A percentile compares a stretch with the other conserved stretches of the same genome.
Conservation (phyloP, 2,113 vertebrate species). For the Delphinapterus leucas region DNA sequence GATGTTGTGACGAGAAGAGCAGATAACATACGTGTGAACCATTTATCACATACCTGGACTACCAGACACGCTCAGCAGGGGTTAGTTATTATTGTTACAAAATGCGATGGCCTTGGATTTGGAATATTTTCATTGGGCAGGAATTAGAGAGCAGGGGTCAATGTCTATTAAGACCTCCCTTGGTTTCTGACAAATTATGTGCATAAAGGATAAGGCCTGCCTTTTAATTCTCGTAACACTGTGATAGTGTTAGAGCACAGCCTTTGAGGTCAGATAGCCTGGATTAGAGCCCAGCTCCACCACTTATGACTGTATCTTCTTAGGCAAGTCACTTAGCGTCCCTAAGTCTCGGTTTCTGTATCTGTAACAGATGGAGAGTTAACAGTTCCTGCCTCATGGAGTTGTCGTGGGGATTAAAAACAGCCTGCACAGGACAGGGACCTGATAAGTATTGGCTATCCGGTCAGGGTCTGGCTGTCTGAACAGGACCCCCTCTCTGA, state of each 20-base stretch:
- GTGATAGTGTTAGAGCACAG: background rate
- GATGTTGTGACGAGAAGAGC: background rate
- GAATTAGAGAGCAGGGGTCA: background rate
- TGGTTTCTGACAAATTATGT: background rate
- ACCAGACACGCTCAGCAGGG: accelerated
- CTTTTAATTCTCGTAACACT: background rate
- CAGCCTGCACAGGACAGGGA: background rate
- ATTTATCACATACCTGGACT: background rate
- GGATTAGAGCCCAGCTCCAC: background rate
- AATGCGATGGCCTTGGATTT: background rate
- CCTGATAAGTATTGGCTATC: background rate
- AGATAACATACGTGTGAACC: accelerated
- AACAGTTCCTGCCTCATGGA: background rate
- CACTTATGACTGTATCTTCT: background rate
- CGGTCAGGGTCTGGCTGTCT: background rate
- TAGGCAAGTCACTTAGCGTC: background rate
- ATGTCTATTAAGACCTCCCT: background rate
- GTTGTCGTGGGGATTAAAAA: background rate
- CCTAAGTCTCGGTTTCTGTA: background rate
- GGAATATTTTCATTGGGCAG: background rate
- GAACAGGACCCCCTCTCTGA: background rate
- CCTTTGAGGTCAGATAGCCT: background rate
- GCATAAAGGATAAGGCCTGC: background rate
- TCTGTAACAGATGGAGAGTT: background rate
- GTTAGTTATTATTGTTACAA: background rate